Base-by-base conservation (phyloP, 2,797 vertebrate genomes). In the Sebastes matsubarae region DNA sequence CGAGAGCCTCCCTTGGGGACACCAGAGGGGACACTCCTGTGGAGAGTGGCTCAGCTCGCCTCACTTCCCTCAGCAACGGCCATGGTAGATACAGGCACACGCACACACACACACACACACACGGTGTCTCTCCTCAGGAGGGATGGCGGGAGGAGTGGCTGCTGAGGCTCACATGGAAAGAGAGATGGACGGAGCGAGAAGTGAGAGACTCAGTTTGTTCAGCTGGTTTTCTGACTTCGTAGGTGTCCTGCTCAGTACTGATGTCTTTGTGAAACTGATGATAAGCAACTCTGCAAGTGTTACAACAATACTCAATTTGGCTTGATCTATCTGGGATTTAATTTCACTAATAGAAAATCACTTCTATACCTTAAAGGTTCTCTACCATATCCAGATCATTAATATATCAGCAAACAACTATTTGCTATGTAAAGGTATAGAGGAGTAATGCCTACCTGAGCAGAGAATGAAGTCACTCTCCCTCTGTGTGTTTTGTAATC, bases 51-150 rank as follows among this genome's bases (percentile, higher is more conserved):
- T 87, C 90, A 66, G 85, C 91, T 64, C 89, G 89, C 50, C 87
- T 95, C 81, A 94, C 94, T 10, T 93, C 96, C 34, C 88, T 97
- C 32, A 97, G 96, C 87, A 97, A 96, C 94, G 96, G 97, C 87
- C 93, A 77, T 2, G 85, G 90, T 95, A 80, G 24, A 77, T 34
- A 64, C 10, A 5, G 7, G 11, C 29, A 81, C 75, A 77, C 76
- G 76, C 61, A 79, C 18, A 18, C 63, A 42, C 34, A 38, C 63
- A 24, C 34, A 6, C 30, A 32, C 60, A 36, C 38, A 66, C 9
- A 67, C 22, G 8, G 8, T 34, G 9, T 32, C 42, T 50, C 14
- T 73, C 29, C 75, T 73, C 63, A 36, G 74, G 61, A 42, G 72
- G 29, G 42, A 29, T 6, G 50, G 29, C 4, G 60, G 24, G 25